Evolutionary conservation across 2,888 invertebrate genomes (phyloP), one percentile per base, ranked within the genome.

Genomic region (Lacanobia oleracea): DNA sequence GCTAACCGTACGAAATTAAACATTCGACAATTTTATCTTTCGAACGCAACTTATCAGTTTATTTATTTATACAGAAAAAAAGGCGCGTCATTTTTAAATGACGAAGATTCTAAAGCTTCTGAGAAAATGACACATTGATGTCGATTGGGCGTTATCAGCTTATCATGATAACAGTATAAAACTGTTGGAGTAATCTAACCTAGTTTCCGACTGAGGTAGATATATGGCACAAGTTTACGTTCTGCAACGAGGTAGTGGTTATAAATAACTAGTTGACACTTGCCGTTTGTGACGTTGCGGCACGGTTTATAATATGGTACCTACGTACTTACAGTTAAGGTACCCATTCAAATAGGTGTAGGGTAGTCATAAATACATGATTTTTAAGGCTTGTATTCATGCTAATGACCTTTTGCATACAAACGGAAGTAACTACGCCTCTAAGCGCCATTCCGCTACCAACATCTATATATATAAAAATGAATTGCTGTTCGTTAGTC

Each of bases 1-100:
- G 78, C 78, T 75, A 79, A 88, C 90, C 85, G 88, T 88, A 93
- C 93, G 86, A 89, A 95, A 92, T 94, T 94, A 94, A 94, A 93
- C 91, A 89, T 89, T 91, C 90, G 90, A 90, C 91, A 92, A 91
- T 92, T 92, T 84, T 90, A 88, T 88, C 86, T 84, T 82, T 80
- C 75, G 80, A 83, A 86, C 86, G 80, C 78, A 66, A 82, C 83
- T 88, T 89, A 89, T 88, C 87, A 79, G 74, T 76, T 81, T 89
- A 90, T 88, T 88, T 88, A 81, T 81, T 71, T 71, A 69, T 84
- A 73, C 67, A 65, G 66, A 85, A 87, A 79, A 87, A 79, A 72
- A 76, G 84, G 83, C 82, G 86, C 82, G 87, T 84, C 86, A 86
- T 72, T 78, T 75, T 75, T 63, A 64, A 69, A 75, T 75, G 78